These are phyloP conservation scores for Urosaurus nigricauda DNA, from an alignment of 2,797 vertebrate genomes.

Conservation along the genomic window DNA sequence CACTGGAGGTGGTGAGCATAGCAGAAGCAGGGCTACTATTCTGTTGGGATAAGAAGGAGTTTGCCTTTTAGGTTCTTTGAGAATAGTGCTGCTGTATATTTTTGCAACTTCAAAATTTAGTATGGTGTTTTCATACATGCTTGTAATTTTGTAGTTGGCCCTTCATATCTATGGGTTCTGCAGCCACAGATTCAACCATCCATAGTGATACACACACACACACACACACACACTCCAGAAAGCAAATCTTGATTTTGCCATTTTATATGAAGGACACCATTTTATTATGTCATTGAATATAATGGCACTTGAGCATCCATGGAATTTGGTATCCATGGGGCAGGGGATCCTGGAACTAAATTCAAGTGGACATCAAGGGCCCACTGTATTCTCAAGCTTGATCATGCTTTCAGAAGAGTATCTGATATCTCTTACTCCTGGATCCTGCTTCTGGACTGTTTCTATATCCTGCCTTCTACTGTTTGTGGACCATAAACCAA, in stretches of 20 bases:
- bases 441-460: not conserved
- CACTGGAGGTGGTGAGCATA: not conserved
- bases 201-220: too few relatives aligned
- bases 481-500: not conserved
- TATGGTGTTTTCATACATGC: not conserved
- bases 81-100: not conserved
- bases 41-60: too few relatives aligned
- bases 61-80: not conserved
- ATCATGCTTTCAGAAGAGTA: not conserved
- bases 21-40: not conserved
- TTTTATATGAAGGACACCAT: too few relatives aligned
- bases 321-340: too few relatives aligned
- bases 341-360: too few relatives aligned
- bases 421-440: not conserved
- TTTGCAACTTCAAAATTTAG: not conserved
- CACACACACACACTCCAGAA: too few relatives aligned
- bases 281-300: too few relatives aligned
- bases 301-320: too few relatives aligned
- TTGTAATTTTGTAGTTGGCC: not conserved
- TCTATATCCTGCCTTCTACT: not conserved
- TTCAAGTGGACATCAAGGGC: too few relatives aligned
- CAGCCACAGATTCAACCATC: too few relatives aligned
- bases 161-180: too few relatives aligned
- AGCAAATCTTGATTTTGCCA: too few relatives aligned
- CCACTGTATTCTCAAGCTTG: not conserved